Base-by-base conservation (phyloP, 2,888 invertebrate genomes). In the Drosophila fulvimacula region DNA sequence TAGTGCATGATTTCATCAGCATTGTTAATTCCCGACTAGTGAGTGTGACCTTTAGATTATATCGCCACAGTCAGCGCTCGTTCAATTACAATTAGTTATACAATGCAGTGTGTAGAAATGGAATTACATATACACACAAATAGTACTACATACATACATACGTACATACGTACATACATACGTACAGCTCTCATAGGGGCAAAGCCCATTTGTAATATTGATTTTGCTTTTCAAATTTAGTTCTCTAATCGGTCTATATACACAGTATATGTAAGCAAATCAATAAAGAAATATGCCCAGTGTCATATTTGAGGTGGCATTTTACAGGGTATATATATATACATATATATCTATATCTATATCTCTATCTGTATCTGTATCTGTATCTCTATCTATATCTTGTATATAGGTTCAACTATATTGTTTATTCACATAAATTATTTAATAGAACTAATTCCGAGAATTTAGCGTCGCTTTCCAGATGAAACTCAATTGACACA, bases 11-110 rank as follows among this genome's bases (percentile, higher is more conserved):
- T 59, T 44, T 61, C 49, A 55, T 55, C 30, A 48, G 57, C 60
- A 34, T 48, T 61, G 41, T 49, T 53, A 58, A 57, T 32, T 56
- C 21, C 46, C 59, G 30, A 53, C 38, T 44, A 32, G 21, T 30
- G 44, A 44, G 34, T 15, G 34, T 57, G 73, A 68, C 57, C 73
- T 73, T 68, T 73, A 46, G 68, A 58, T 58, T 56, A 46, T 51
- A 44, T 72, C 46, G 60, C 39, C 48, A 53, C 48, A 34, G n/a
- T 58, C 49, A 38, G 41, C 58, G 51, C 10, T 36, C 48, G 42
- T 24, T 60, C 58, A 39, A 39, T 46, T 57, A 36, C 17, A 34
- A 13, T 71, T 42, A 21, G 72, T 58, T 71, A 64, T 44, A 71
- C 71, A 64, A 68, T 53, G 21, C 30, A 19, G 11, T 11, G 41